Evolutionary conservation across 1,140 invertebrate genomes (phyloP).

Genomic region (Bombus superbus): DNA sequence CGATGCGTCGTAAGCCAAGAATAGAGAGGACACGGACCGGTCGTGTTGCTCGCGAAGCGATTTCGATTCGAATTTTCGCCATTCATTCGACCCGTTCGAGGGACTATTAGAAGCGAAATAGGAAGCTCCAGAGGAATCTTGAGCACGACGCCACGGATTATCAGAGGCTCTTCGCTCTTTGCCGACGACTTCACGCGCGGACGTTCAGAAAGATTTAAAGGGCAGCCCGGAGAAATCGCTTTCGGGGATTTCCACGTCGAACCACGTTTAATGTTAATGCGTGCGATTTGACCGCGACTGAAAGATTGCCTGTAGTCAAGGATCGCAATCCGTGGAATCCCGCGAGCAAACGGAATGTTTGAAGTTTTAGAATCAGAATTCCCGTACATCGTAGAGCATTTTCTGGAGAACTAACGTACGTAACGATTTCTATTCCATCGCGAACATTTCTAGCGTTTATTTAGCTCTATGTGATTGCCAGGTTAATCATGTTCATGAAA

Average conservation of each 20-base stretch:
- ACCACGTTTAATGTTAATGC: not conserved
- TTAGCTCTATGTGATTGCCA: not conserved
- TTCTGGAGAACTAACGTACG: not conserved
- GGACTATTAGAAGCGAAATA: conserved; percentile 10
- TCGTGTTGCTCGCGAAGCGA: conserved; percentile 18
- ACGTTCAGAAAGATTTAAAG: conserved; percentile 1
- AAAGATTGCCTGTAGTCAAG: not conserved
- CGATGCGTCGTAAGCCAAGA: not conserved
- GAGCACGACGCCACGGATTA: not conserved
- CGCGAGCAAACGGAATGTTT: not conserved
- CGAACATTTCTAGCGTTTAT: not conserved
- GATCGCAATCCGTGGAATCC: not conserved
- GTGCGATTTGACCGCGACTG: not conserved
- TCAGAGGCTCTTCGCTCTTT: not conserved
- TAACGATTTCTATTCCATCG: not conserved
- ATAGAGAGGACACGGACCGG: conserved; percentile 23
- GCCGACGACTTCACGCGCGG: not conserved
- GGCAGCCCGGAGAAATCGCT: too few species aligned
- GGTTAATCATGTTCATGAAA: not conserved
- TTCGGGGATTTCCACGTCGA: not conserved
- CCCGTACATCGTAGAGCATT: not conserved
- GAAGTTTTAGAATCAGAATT: not conserved
- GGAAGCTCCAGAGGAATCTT: conserved; percentile 10
- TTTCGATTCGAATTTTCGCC: conserved; percentile 36
- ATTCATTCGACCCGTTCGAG: not conserved